Conservation (phyloP, 2,113 vertebrate genomes). For the Cnemophilus loriae region DNA sequence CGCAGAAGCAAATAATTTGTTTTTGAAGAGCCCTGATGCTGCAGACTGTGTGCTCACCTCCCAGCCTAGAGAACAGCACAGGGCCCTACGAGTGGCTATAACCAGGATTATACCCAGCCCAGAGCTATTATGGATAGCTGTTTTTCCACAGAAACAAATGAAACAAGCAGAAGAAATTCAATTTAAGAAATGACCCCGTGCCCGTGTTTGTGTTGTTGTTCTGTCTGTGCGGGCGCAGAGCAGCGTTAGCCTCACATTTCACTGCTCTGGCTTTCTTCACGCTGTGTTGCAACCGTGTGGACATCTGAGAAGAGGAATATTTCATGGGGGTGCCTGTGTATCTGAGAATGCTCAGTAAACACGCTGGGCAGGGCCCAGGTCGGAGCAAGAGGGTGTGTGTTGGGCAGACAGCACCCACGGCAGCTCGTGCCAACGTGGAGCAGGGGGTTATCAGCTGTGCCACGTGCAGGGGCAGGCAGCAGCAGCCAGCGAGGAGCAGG, state of each 20-base stretch:
- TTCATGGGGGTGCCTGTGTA: neutral
- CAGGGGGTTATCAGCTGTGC: rapidly evolving
- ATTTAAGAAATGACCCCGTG: conserved; percentile 36
- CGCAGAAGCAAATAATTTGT: neutral
- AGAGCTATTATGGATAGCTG: neutral
- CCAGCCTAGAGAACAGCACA: neutral
- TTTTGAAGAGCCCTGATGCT: neutral
- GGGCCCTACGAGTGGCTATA: neutral
- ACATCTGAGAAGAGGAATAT: neutral
- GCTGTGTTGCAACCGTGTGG: neutral
- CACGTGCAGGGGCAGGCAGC: neutral
- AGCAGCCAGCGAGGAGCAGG: neutral
- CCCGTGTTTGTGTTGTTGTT: conserved; percentile 55
- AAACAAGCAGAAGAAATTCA: conserved; percentile 67
- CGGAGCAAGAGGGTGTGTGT: neutral
- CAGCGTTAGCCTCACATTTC: conserved; percentile 56
- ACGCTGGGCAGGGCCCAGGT: neutral
- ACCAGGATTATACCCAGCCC: neutral
- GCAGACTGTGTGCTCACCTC: neutral
- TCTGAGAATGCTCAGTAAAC: neutral
- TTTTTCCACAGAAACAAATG: conserved; percentile 58
- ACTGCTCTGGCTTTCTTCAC: conserved; percentile 13
- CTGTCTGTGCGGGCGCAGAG: conserved; percentile 27
- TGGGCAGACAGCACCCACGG: rapidly evolving
- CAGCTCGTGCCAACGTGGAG: rapidly evolving